Conservation (phyloP, 2,113 vertebrate genomes). For the Petromus typicus region DNA sequence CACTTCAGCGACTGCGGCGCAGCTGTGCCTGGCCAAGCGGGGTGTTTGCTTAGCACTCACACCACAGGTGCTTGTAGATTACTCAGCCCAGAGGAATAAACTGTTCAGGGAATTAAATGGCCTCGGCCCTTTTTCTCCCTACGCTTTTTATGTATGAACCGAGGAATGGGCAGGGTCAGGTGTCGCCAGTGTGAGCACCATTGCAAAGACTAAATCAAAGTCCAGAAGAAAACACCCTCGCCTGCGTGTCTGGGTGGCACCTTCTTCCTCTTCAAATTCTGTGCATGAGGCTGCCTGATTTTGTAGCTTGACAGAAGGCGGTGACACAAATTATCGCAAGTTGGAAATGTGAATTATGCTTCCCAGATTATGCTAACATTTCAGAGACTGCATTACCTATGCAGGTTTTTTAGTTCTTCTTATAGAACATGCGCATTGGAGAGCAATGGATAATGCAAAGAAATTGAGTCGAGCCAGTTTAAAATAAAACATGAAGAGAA, state of each 20-base stretch:
- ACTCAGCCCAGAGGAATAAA: conserved; percentile 80
- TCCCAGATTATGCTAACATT: not conserved
- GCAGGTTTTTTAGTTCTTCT: not conserved
- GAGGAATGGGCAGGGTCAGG: conserved; percentile 50
- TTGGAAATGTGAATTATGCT: not conserved
- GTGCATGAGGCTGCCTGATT: not conserved
- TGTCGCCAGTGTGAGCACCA: not conserved
- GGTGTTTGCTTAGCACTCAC: conserved; percentile 69
- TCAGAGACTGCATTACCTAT: not conserved
- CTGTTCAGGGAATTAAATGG: conserved; percentile 72
- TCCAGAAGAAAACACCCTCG: not conserved
- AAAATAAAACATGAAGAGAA: not conserved
- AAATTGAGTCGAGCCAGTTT: not conserved
- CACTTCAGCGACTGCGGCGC: conserved; percentile 79
- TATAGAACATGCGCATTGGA: not conserved
- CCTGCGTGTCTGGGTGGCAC: not conserved
- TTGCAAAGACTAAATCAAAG: not conserved
- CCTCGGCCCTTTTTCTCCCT: conserved; percentile 52
- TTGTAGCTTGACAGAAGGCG: not conserved
- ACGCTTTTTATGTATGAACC: conserved; percentile 62
- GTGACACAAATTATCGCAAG: not conserved
- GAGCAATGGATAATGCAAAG: not conserved
- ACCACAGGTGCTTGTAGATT: conserved; percentile 81
- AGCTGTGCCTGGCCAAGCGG: conserved; percentile 79
- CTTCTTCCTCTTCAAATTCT: not conserved